phyloP scores from a whole-genome alignment of 92 coral and sea anemone species.

The Siderastrea radians region DNA sequence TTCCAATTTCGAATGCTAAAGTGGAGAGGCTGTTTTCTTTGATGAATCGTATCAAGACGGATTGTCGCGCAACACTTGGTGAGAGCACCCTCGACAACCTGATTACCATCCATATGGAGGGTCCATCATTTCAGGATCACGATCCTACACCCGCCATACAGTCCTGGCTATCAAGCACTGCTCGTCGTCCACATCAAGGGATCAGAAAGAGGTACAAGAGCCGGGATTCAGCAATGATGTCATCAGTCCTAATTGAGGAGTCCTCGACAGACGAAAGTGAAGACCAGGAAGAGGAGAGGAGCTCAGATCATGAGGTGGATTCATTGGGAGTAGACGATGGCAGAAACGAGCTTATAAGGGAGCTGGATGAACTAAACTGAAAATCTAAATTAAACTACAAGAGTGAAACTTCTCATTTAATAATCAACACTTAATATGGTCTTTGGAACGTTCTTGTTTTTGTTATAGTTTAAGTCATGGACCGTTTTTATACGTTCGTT shows the following conservation, averaged over 20 bases:
- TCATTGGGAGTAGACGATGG: slow-evolving; percentile 7
- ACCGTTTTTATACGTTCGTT: neutral
- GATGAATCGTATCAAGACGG: slow-evolving; percentile 77
- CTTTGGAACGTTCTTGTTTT: slow-evolving; percentile 1
- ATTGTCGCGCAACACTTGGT: slow-evolving; percentile 69
- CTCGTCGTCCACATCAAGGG: neutral
- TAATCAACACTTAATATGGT: neutral
- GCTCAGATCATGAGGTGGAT: neutral
- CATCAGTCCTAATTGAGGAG: slow-evolving; percentile 66
- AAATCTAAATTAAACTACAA: neutral
- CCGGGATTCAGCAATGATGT: slow-evolving; percentile 45
- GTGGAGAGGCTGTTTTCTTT: slow-evolving; percentile 78
- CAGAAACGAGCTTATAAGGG: neutral
- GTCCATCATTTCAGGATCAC: neutral
- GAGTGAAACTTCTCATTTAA: neutral
- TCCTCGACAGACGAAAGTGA: slow-evolving; percentile 67
- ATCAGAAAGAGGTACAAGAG: neutral
- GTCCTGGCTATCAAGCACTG: neutral
- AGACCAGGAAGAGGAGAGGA: slow-evolving; percentile 27
- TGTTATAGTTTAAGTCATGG: neutral
- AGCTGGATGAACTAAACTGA: neutral
- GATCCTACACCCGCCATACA: neutral
- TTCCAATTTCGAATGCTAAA: slow-evolving; percentile 82
- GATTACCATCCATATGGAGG: slow-evolving; percentile 33
- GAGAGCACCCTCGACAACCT: slow-evolving; percentile 63